Evolutionary conservation across 2,888 invertebrate genomes (phyloP).

Genomic region (Scrobipalpa costella): DNA sequence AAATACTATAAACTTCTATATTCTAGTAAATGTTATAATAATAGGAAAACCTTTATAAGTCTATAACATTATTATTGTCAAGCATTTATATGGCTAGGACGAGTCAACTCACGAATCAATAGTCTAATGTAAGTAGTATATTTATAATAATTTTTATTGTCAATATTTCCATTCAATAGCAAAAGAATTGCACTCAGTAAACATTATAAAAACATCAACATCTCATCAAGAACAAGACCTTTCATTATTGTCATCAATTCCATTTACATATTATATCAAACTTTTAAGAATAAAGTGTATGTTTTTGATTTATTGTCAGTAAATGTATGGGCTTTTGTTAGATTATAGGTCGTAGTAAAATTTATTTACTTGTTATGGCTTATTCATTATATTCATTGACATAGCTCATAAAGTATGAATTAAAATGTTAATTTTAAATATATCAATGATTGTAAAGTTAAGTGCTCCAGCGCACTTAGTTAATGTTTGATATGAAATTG

Average conservation of each 20-base stretch:
- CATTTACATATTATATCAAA: constrained; percentile 28
- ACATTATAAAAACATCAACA: constrained; percentile 31
- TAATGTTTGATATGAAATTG: constrained; percentile 75
- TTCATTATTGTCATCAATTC: constrained; percentile 33
- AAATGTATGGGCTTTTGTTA: neutral
- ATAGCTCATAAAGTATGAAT: neutral
- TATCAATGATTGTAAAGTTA: constrained; percentile 39
- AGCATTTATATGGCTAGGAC: constrained; percentile 46
- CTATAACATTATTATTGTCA: constrained; percentile 50
- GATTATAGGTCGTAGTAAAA: neutral
- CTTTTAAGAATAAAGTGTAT: neutral
- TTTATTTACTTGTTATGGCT: neutral
- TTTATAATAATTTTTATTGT: constrained; percentile 49
- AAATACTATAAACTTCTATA: constrained; percentile 21
- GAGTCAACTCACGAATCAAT: constrained; percentile 36
- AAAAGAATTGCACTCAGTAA: constrained; percentile 23
- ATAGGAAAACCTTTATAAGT: constrained; percentile 29
- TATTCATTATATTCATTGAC: neutral
- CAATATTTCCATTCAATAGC: constrained; percentile 47
- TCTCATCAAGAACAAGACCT: constrained; percentile 32
- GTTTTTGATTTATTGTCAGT: neutral
- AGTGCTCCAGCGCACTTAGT: constrained; percentile 53
- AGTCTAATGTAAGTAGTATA: constrained; percentile 33
- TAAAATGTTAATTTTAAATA: neutral
- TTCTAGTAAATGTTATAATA: constrained; percentile 27